Conservation (phyloP, 53 echinoderm and acorn worm species). For the Hippasteria phrygiana region DNA sequence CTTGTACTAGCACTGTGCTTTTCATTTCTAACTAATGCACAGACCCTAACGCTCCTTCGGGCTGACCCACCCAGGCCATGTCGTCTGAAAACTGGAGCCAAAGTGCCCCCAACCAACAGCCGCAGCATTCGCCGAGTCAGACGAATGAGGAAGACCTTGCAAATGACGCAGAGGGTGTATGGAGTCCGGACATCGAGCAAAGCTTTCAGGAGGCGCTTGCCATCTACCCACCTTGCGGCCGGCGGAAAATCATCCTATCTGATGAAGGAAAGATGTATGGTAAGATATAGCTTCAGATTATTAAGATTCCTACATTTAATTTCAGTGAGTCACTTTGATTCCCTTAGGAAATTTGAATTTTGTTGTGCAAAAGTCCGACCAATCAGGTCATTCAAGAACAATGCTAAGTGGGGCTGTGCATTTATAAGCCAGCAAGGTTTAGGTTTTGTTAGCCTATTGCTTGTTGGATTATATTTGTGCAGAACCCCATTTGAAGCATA, state of each 20-base stretch:
- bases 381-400: too few relatives aligned
- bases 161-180: constrained; percentile 97
- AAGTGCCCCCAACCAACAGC: constrained; percentile 74
- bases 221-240: constrained; percentile 98
- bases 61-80: constrained; percentile 70
- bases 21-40: not conserved
- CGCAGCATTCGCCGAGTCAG: constrained; percentile 68
- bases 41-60: not conserved
- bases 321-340: too few relatives aligned
- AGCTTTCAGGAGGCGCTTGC: constrained; percentile 99
- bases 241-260: constrained; percentile 97
- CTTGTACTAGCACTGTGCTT: too few relatives aligned
- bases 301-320: too few relatives aligned
- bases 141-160: constrained; percentile 84
- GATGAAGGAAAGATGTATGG: constrained; percentile 99
- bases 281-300: too few relatives aligned
- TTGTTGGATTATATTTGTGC: too few relatives aligned
- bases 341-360: too few relatives aligned
- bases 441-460: too few relatives aligned
- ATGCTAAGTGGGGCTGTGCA: too few relatives aligned
- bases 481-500: too few relatives aligned
- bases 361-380: too few relatives aligned
- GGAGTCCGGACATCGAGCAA: constrained; percentile 99
- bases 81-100: constrained; percentile 90
- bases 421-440: too few relatives aligned